Base-by-base conservation (phyloP, 2,888 invertebrate species). In the Agriopis leucophaearia region DNA sequence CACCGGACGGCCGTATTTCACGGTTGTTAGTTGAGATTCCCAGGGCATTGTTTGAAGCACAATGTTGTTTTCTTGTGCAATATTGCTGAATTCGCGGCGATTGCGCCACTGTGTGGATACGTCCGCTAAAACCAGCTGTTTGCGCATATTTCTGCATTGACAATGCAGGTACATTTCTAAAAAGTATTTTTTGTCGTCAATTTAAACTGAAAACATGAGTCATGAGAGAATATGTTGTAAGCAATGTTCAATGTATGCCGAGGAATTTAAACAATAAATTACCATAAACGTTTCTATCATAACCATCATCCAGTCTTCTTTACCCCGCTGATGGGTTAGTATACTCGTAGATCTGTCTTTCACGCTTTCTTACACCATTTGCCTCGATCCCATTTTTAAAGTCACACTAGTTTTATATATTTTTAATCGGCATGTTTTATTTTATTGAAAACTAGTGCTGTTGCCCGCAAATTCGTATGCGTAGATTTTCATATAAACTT, bases 1-100 rank as follows among this genome's bases (percentile, higher is more conserved):
- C 47, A 51, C 48, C 15, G 15, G 15, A 59, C 52, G 35, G 7
- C 62, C 38, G 66, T 84, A 81, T 81, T 78, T 80, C 81, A 80
- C 83, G 78, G 68, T 76, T 78, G 81, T 81, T 82, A 77, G 81
- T 80, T 74, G 82, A 82, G 84, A 85, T 88, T 89, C 88, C 78
- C 85, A 88, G 76, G 78, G 87, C 86, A 90, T 89, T 91, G 91
- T 92, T 88, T 78, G 77, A 76, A 81, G 82, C 78, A 90, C 90
- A 91, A 89, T 91, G 91, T 88, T 88, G 89, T 88, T 87, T 85
- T 87, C 87, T 92, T 92, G 89, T 84, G 89, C 88, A 92, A 92
- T 87, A 87, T 83, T 81, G 88, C 89, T 89, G 88, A 89, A 90
- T 90, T 88, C 82, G 88, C 90, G 86, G 77, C 81, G 80, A 83